Evolutionary conservation across 92 coral and sea anemone genomes (phyloP).

Genomic region (Parazoanthus darwini): DNA sequence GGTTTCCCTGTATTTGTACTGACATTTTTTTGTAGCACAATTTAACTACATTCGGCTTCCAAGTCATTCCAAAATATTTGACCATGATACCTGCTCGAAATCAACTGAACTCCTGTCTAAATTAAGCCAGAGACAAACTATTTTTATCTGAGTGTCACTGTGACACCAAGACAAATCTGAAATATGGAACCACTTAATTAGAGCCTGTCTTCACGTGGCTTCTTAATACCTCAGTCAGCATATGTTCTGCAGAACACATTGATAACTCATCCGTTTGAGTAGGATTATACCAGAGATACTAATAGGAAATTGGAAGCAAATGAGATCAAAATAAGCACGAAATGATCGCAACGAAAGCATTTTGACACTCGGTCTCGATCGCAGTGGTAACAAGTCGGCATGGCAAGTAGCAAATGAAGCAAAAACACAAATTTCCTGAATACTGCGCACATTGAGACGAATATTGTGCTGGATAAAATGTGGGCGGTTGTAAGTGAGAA

Average conservation of each 20-base stretch:
- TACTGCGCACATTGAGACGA: too few relatives aligned
- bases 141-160: not conserved
- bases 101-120: not conserved
- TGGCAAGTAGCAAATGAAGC: too few relatives aligned
- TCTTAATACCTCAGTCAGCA: not conserved
- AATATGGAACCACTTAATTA: not conserved
- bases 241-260: not conserved
- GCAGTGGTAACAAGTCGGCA: too few relatives aligned
- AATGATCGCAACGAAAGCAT: too few relatives aligned
- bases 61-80: not conserved
- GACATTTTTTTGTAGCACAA: not conserved
- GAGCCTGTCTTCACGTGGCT: not conserved
- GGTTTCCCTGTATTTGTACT: not conserved
- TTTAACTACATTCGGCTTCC: not conserved
- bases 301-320: not conserved
- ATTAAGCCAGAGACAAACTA: not conserved
- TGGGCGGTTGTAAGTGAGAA: too few relatives aligned
- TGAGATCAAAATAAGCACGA: not conserved
- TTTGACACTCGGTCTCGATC: too few relatives aligned
- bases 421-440: too few relatives aligned
- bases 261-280: not conserved
- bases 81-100: too few relatives aligned
- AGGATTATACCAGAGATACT: not conserved
- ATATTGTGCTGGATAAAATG: too few relatives aligned
- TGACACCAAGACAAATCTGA: not conserved